Evolutionary conservation across 2,888 invertebrate genomes (phyloP).

Genomic region (Xylocampa areola): DNA sequence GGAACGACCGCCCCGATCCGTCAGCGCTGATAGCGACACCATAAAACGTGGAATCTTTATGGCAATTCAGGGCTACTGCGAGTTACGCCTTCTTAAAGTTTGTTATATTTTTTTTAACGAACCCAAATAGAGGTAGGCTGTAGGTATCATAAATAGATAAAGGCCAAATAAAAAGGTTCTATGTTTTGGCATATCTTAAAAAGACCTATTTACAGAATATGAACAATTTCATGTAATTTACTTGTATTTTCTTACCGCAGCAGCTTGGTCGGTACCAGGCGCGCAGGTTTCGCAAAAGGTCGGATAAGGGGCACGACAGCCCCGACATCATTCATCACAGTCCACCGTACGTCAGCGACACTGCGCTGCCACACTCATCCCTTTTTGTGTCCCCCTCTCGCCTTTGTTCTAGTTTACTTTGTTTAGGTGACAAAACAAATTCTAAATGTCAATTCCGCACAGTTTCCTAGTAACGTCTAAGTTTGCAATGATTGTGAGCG

Average conservation of each 20-base stretch:
- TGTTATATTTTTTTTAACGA: neutral
- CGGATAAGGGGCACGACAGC: constrained; percentile 5
- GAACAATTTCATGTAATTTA: no score
- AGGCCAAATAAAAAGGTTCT: no score
- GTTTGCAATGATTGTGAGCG: no score
- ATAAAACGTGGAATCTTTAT: neutral
- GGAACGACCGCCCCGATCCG: constrained; percentile 1
- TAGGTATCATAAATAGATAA: no score
- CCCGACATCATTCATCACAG: neutral
- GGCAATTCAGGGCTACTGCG: neutral
- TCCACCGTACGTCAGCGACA: neutral
- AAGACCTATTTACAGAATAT: no score
- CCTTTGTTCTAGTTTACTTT: neutral
- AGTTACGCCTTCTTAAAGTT: neutral
- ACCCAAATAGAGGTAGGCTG: no score
- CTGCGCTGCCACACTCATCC: neutral
- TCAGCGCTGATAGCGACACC: constrained; percentile 1
- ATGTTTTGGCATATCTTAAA: no score
- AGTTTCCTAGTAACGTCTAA: no score
- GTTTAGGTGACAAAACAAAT: neutral
- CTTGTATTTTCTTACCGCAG: neutral
- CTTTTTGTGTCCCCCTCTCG: neutral
- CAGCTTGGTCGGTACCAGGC: neutral
- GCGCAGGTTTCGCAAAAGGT: constrained; percentile 3
- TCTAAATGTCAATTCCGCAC: no score